Percentiles rank a stretch among this genome's conserved stretches.
phyloP scores from a whole-genome alignment of 2,888 invertebrate genomes.

The Drosophila yooni region DNA sequence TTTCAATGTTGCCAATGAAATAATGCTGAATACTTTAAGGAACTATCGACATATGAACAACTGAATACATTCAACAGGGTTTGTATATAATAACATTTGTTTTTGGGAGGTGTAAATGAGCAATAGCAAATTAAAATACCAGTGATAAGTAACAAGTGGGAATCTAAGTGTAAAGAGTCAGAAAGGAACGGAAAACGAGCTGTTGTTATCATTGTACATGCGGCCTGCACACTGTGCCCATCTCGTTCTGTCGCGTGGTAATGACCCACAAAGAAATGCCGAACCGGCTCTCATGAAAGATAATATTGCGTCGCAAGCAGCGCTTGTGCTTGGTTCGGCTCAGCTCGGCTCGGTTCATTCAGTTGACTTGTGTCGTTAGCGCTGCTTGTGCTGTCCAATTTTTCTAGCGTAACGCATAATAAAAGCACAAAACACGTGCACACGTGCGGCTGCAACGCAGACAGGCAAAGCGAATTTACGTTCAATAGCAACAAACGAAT shows the following conservation, averaged over 20 bases:
- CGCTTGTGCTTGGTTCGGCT: constrained; percentile 4
- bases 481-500: constrained; percentile 1
- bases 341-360: constrained; percentile 3
- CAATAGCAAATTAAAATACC: too few relatives aligned
- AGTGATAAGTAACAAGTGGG: neutral
- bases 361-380: constrained; percentile 19
- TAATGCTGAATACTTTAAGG: too few relatives aligned
- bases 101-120: neutral
- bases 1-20: neutral
- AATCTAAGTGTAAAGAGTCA: neutral
- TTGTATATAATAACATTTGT: neutral
- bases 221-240: neutral
- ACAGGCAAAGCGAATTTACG: constrained; percentile 3
- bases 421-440: constrained; percentile 71
- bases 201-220: neutral
- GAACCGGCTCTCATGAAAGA: neutral
- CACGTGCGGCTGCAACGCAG: constrained; percentile 12
- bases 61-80: neutral
- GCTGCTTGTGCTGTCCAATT: constrained; percentile 21
- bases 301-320: neutral
- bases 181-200: neutral
- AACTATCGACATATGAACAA: neutral
- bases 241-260: neutral
- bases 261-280: neutral
- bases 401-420: constrained; percentile 38